Evolutionary conservation across 1,140 invertebrate genomes (phyloP).

Genomic region (Bombus polaris): DNA sequence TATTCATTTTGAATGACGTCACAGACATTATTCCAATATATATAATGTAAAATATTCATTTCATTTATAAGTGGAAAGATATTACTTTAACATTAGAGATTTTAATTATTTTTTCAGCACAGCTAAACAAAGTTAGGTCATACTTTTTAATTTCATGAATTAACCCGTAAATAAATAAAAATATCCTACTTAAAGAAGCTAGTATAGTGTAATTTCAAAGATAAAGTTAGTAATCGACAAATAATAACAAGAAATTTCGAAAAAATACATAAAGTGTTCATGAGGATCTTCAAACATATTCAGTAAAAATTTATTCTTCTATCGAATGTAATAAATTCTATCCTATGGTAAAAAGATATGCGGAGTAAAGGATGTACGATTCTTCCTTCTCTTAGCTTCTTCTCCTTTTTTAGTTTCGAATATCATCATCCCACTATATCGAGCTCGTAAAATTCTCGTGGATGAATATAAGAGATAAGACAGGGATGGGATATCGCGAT

Average conservation of each 20-base stretch:
- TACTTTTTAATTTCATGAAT: not conserved
- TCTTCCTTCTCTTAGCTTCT: too few relatives aligned
- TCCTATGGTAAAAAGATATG: not conserved
- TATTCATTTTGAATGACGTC: not conserved
- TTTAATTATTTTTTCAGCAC: not conserved
- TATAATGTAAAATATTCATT: not conserved
- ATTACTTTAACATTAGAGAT: not conserved
- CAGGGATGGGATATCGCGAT: not conserved
- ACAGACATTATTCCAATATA: not conserved
- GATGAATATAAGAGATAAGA: not conserved
- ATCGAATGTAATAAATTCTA: not conserved
- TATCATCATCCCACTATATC: not conserved
- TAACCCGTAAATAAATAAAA: not conserved
- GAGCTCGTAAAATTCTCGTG: not conserved
- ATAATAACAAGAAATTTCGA: conserved; percentile 23
- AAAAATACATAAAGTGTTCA: not conserved
- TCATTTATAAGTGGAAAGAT: not conserved
- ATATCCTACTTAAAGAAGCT: not conserved
- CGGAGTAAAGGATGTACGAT: not conserved
- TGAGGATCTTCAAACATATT: conserved; percentile 11
- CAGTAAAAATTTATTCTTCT: not conserved
- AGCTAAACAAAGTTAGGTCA: not conserved
- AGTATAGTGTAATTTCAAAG: not conserved
- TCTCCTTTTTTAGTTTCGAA: not conserved
- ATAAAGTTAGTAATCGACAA: conserved; percentile 12